Conservation (phyloP, 2,888 invertebrate genomes). For the Keiferia lycopersicella region DNA sequence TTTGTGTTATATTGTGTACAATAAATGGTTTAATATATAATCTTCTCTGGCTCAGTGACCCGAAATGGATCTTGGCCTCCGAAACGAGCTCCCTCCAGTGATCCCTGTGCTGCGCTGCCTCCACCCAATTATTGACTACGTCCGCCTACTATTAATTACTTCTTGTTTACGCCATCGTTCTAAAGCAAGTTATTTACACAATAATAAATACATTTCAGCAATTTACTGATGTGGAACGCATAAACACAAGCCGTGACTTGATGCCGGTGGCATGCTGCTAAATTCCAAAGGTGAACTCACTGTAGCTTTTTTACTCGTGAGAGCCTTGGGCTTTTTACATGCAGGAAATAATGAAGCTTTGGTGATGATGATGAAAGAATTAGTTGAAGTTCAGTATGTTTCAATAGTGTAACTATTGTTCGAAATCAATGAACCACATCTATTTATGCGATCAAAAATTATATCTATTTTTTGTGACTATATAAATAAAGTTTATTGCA, state of each 20-base stretch:
- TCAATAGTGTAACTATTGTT: too few relatives aligned
- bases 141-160: neutral
- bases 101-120: too few relatives aligned
- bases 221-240: neutral
- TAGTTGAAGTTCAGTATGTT: neutral
- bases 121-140: too few relatives aligned
- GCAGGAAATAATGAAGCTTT: neutral
- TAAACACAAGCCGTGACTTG: slow-evolving; percentile 6
- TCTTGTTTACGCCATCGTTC: neutral
- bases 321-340: neutral
- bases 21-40: too few relatives aligned
- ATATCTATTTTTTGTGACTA: too few relatives aligned
- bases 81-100: too few relatives aligned
- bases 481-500: too few relatives aligned
- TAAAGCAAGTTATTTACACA: neutral
- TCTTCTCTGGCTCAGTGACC: too few relatives aligned
- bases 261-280: neutral
- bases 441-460: too few relatives aligned
- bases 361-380: slow-evolving; percentile 11
- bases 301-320: neutral
- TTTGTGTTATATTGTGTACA: too few relatives aligned
- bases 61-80: too few relatives aligned
- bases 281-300: slow-evolving; percentile 8
- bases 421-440: too few relatives aligned
- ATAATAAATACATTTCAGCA: slow-evolving; percentile 3